Evolutionary conservation across 2,888 invertebrate genomes (phyloP), one percentile per base, ranked within the genome.

Genomic region (Furcula furcula): DNA sequence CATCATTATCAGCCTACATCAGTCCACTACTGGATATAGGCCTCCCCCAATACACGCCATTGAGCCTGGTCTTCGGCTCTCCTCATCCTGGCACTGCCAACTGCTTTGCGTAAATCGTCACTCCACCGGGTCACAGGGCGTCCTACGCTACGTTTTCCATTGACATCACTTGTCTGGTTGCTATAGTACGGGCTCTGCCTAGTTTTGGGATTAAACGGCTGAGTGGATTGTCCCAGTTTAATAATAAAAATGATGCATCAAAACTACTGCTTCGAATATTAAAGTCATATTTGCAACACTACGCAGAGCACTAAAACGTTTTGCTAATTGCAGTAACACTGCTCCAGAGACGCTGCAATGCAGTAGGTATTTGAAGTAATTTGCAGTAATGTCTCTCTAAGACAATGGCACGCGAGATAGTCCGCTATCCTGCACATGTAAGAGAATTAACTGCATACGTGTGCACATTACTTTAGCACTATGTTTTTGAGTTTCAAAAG

Each of bases 301-400:
- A 26, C 7, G 4, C 26, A 15, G 9, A 39, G 20, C 14, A 56
- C 63, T 67, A 62, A 72, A 77, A 65, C 67, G 72, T 62, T 79
- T 73, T 53, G 60, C 72, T 80, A 80, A 83, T 83, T 83, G 75
- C 68, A 55, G 57, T 62, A 50, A 65, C 57, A 71, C 56, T 53
- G 54, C 54, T 58, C 51, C 40, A 40, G 59, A 60, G 72, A 70
- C 66, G 67, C 70, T 80, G 82, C 80, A 80, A 55, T 80, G 82
- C 83, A 77, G 79, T n/a, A n/a, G n/a, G n/a, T 65, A 60, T 67
- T 71, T 63, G 58, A 65, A 76, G 72, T 68, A 72, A 79, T 78
- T 74, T 73, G 62, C 66, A 54, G 62, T 71, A 72, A 75, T 78
- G 80, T 73, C 66, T 73, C 66, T 66, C 68, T 70, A 70, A 78